Evolutionary conservation across 2,113 vertebrate species (phyloP).

Genomic region (Campylorhamphus procurvoides): DNA sequence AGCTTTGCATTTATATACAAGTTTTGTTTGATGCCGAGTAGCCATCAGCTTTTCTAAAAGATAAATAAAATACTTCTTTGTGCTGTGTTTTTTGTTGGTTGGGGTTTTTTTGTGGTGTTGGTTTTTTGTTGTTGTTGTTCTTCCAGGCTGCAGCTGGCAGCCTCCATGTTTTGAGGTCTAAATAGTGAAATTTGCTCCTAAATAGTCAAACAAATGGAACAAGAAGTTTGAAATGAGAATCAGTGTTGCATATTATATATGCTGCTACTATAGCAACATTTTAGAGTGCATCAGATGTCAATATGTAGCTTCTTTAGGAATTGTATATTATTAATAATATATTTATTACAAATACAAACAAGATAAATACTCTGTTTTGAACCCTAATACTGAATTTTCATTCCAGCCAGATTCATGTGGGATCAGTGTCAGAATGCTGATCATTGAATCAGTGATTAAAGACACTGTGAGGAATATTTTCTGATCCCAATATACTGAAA

Average conservation of each 20-base stretch:
- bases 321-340: background rate
- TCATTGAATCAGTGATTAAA: background rate
- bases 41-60: background rate
- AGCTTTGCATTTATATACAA: background rate
- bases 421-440: background rate
- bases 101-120: no score
- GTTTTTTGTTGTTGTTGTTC: background rate
- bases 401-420: background rate
- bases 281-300: background rate
- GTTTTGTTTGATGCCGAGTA: conserved; percentile 5
- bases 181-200: background rate
- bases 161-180: background rate
- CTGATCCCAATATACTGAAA: background rate
- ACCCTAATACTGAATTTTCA: background rate
- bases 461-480: background rate
- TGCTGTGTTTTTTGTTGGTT: background rate
- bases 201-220: background rate
- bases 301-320: background rate
- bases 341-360: background rate
- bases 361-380: background rate
- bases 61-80: background rate
- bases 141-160: background rate
- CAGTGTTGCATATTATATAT: background rate
- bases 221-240: background rate
- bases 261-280: background rate